phyloP scores from a whole-genome alignment of 1,140 invertebrate genomes.

The Onthophagus taurus region DNA sequence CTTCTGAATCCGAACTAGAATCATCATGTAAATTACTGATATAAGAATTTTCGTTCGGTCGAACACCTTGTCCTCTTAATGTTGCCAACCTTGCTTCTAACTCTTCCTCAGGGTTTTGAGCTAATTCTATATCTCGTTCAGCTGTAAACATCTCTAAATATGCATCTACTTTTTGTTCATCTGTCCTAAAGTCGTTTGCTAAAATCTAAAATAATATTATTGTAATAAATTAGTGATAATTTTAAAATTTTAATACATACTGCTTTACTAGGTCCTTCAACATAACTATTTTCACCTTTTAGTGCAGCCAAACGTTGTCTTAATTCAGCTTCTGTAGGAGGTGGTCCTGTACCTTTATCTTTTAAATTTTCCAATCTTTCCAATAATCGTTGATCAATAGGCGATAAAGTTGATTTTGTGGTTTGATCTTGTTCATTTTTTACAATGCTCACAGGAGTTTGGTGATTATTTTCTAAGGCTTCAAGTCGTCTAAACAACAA shows the following conservation, averaged over 20 bases:
- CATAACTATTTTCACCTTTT: constrained; percentile 39
- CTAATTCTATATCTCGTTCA: constrained; percentile 43
- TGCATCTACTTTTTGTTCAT: constrained; percentile 52
- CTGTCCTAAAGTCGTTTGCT: constrained; percentile 41
- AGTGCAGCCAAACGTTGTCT: constrained; percentile 45
- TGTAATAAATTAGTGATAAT: background rate
- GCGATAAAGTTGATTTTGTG: constrained; percentile 35
- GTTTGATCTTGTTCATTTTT: constrained; percentile 36
- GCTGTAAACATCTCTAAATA: constrained; percentile 49
- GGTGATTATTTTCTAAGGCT: constrained; percentile 37
- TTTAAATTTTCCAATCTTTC: constrained; percentile 51
- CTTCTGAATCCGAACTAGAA: constrained; percentile 36
- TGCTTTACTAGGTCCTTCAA: constrained; percentile 25
- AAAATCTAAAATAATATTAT: constrained; percentile 9
- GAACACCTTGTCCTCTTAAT: constrained; percentile 34
- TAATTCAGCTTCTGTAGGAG: constrained; percentile 40
- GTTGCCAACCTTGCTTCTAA: constrained; percentile 41
- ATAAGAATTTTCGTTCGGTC: constrained; percentile 26
- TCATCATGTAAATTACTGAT: constrained; percentile 35
- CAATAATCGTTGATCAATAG: constrained; percentile 43
- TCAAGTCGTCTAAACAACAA: constrained; percentile 31
- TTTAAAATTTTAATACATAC: constrained; percentile 16
- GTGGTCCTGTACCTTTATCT: constrained; percentile 35
- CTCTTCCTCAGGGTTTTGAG: constrained; percentile 43
- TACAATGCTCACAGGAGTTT: constrained; percentile 43